Percentiles rank a stretch among this genome's conserved stretches.
These are phyloP conservation scores for Sitta carolinensis DNA, from an alignment of 2,797 vertebrate genomes.

Conservation along the genomic window DNA sequence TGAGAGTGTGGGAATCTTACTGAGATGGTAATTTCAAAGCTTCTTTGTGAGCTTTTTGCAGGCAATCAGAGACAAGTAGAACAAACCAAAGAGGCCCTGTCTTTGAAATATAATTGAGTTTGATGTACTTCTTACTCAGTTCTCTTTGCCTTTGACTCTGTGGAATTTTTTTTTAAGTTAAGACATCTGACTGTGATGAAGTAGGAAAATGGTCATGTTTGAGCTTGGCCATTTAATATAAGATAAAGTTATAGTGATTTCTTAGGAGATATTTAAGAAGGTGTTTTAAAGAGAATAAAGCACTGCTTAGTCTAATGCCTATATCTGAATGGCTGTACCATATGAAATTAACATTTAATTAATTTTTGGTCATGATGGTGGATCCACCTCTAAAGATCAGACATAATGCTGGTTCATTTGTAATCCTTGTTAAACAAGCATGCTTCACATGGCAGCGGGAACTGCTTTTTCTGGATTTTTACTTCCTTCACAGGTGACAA, in stretches of 20 bases:
- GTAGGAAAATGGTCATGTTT: neutral
- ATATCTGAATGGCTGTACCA: neutral
- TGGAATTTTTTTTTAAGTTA: neutral
- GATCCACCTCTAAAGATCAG: neutral
- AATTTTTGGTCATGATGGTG: neutral
- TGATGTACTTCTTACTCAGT: neutral
- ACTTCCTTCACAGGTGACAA: neutral
- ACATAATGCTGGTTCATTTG: neutral
- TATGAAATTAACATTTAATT: neutral
- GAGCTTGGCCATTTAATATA: neutral
- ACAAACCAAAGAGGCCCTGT: neutral
- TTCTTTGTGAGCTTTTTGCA: neutral
- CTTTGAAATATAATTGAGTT: constrained; percentile 1
- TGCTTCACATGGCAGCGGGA: neutral
- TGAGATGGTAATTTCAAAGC: constrained; percentile 20
- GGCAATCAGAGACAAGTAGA: neutral
- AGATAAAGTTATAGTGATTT: neutral
- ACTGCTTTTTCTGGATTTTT: neutral
- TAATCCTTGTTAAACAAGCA: neutral
- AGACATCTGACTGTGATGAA: neutral
- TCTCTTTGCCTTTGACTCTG: constrained; percentile 16
- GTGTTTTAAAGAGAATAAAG: neutral
- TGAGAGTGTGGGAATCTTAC: neutral
- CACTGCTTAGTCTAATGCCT: neutral
- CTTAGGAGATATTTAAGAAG: neutral